Evolutionary conservation across 2,797 vertebrate genomes (phyloP).

Genomic region (Vultur gryphus): DNA sequence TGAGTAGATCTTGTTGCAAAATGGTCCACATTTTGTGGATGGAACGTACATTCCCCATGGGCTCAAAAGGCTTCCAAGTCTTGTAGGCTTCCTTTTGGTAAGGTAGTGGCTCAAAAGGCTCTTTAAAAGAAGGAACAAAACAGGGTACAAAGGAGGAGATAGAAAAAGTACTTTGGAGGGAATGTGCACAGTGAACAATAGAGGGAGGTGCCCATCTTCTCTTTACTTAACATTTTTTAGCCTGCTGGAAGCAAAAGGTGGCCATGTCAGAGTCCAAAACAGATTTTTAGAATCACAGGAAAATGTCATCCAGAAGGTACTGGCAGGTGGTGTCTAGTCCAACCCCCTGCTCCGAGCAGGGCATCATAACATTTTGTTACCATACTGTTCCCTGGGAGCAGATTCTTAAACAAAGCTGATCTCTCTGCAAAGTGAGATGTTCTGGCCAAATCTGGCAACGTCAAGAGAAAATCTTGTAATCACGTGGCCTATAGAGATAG

Average conservation of each 20-base stretch:
- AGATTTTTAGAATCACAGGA: not conserved
- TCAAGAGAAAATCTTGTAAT: not conserved
- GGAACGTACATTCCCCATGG: not conserved
- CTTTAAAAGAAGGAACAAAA: not conserved
- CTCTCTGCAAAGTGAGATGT: not conserved
- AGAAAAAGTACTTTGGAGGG: not conserved
- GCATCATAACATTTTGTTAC: not conserved
- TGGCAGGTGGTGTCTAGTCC: not conserved
- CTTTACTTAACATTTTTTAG: not conserved
- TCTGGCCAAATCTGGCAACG: not conserved
- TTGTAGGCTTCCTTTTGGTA: not conserved
- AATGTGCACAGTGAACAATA: not conserved
- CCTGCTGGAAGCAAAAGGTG: not conserved
- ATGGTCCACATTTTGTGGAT: not conserved
- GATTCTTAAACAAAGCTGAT: not conserved
- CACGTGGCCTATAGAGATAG: fast-evolving
- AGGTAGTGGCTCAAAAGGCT: not conserved
- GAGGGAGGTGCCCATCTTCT: not conserved
- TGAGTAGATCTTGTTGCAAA: not conserved
- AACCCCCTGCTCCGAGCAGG: not conserved
- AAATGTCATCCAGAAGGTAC: not conserved
- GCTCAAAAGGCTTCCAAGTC: not conserved
- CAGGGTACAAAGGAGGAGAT: not conserved
- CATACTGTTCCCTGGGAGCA: not conserved
- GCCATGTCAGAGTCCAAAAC: not conserved